phyloP scores from a whole-genome alignment of 2,113 vertebrate species.

The Trematocara nigrifrons region DNA sequence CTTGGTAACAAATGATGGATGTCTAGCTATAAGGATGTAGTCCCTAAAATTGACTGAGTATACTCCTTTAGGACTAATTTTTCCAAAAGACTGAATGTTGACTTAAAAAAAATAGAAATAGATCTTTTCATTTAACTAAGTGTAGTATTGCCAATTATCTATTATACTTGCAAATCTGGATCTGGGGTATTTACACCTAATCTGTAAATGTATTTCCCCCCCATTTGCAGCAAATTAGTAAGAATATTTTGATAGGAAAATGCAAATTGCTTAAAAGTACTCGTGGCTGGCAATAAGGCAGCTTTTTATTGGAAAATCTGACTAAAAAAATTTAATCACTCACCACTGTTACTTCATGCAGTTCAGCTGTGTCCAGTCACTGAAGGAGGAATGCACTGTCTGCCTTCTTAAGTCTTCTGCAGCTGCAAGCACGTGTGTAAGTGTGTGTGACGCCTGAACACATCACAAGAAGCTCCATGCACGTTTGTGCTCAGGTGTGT shows the following conservation, averaged over 20 bases:
- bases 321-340: not conserved
- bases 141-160: not conserved
- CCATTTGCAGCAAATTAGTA: not conserved
- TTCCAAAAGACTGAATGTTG: not conserved
- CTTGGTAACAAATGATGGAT: not conserved
- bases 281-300: not conserved
- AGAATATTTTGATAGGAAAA: not conserved
- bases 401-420: not conserved
- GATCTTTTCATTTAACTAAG: not conserved
- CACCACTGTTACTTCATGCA: not conserved
- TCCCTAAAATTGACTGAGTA: not conserved
- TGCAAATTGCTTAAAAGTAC: not conserved
- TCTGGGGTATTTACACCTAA: not conserved
- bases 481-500: not conserved
- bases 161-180: not conserved
- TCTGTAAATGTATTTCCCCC: not conserved
- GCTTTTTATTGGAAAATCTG: not conserved
- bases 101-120: not conserved
- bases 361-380: not conserved
- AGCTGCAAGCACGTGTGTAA: not conserved
- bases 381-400: constrained; percentile 15
- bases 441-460: not conserved
- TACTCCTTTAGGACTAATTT: not conserved
- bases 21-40: not conserved
- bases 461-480: not conserved